Conservation (phyloP, 1,140 invertebrate species). For the Matsumurasca onukii region DNA sequence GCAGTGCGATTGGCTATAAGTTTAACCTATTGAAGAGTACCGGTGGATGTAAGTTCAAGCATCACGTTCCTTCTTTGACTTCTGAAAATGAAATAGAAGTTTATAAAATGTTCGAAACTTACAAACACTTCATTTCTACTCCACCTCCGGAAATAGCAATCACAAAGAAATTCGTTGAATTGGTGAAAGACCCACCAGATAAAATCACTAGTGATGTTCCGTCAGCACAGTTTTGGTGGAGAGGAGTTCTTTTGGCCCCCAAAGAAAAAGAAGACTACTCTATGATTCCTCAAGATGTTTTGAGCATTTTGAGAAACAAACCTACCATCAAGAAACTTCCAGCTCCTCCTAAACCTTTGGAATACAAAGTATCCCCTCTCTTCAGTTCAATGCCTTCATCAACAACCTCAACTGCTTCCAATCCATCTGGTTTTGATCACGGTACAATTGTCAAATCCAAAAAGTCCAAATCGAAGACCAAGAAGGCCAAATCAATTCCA, state of each 20-base stretch:
- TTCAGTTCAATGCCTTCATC: background rate
- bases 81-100: background rate
- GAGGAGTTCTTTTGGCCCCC: background rate
- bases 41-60: background rate
- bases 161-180: background rate
- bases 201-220: background rate
- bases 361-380: background rate
- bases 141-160: background rate
- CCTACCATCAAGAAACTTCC: background rate
- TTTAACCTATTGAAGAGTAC: background rate
- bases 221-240: constrained; percentile 1
- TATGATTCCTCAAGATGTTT: background rate
- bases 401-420: background rate
- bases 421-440: background rate
- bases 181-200: background rate
- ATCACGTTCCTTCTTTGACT: background rate
- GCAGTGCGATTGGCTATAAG: background rate
- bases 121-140: background rate
- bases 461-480: background rate
- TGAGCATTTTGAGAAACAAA: constrained; percentile 7
- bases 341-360: background rate
- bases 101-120: background rate
- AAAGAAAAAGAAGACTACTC: constrained; percentile 14
- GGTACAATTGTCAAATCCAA: background rate
- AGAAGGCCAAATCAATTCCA: background rate